Conservation (phyloP, 1,140 invertebrate genomes). For the Penaeus japonicus region DNA sequence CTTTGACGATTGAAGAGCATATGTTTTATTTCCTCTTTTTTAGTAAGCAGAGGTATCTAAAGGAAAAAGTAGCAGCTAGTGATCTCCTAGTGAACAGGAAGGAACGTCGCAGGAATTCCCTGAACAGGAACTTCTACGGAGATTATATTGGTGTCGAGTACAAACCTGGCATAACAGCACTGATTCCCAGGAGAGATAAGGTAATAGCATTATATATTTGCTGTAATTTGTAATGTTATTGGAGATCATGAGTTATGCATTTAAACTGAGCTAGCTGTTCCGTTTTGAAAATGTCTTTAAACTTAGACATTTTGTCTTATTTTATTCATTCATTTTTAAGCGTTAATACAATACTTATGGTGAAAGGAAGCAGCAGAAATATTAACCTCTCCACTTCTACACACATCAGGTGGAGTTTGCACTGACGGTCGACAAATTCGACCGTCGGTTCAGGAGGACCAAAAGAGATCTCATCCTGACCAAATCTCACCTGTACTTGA, state of each 20-base stretch:
- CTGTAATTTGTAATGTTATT: not conserved
- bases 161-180: conserved; percentile 68
- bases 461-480: conserved; percentile 77
- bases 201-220: conserved; percentile 61
- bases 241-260: not conserved
- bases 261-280: not conserved
- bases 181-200: conserved; percentile 75
- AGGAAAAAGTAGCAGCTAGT: conserved; percentile 71
- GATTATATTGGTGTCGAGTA: conserved; percentile 79
- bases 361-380: not conserved
- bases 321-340: not conserved
- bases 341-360: not conserved
- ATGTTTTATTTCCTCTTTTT: not conserved
- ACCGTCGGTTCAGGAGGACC: conserved; percentile 74
- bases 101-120: conserved; percentile 72
- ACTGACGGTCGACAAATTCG: conserved; percentile 76
- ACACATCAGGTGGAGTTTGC: conserved; percentile 69
- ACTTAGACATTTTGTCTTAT: not conserved
- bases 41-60: conserved; percentile 66
- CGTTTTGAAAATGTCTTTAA: not conserved
- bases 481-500: conserved; percentile 70
- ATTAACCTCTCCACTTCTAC: not conserved
- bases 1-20: not conserved
- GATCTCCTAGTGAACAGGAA: conserved; percentile 74
- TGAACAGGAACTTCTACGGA: conserved; percentile 78